Evolutionary conservation across 2,888 invertebrate genomes (phyloP).

Genomic region (Phyto melanocephala): DNA sequence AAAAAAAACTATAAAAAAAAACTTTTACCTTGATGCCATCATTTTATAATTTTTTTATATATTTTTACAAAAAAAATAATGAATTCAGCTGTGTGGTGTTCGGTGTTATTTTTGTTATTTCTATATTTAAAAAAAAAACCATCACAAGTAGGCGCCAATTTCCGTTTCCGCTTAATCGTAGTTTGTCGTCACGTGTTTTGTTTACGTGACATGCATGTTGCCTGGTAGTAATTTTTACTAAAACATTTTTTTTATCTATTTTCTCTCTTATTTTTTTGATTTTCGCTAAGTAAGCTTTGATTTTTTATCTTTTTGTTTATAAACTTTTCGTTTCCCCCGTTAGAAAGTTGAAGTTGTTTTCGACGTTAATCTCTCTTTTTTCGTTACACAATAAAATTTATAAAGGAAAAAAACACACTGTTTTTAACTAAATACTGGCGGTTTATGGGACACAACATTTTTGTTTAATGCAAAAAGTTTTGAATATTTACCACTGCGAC

Average conservation of each 20-base stretch:
- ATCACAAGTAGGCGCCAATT: slow-evolving; percentile 63
- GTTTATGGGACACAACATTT: neutral
- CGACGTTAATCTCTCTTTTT: slow-evolving; percentile 30
- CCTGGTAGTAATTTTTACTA: slow-evolving; percentile 38
- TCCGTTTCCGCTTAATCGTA: slow-evolving; percentile 62
- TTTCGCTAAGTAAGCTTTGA: neutral
- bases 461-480: slow-evolving; percentile 29
- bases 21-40: slow-evolving; percentile 52
- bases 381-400: neutral
- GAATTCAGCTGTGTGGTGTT: neutral
- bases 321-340: neutral
- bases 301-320: neutral
- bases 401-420: neutral
- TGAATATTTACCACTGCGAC: neutral
- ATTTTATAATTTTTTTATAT: slow-evolving; percentile 39
- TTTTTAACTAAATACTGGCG: slow-evolving; percentile 4
- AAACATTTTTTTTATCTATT: slow-evolving; percentile 21
- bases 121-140: slow-evolving; percentile 11
- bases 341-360: slow-evolving; percentile 13
- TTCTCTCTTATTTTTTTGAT: slow-evolving; percentile 2
- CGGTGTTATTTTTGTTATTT: neutral
- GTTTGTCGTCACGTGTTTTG: slow-evolving; percentile 62
- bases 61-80: neutral
- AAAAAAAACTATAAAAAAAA: neutral
- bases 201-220: slow-evolving; percentile 55